These are phyloP conservation scores for Hiodon tergisus DNA, from an alignment of 2,113 vertebrate species.

Conservation along the genomic window DNA sequence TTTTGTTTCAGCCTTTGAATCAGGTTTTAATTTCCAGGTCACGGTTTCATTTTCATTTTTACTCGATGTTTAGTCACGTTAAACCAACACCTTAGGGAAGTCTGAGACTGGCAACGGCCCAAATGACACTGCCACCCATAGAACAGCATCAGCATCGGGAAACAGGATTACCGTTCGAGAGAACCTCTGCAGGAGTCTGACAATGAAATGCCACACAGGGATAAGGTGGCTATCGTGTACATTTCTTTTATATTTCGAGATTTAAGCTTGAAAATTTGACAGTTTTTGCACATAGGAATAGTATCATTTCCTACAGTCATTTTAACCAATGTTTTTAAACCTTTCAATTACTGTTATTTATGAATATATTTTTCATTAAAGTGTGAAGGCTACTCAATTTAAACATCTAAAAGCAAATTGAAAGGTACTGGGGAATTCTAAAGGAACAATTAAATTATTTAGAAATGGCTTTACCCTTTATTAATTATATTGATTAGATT, in stretches of 20 bases:
- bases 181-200: not conserved
- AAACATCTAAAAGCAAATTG: not conserved
- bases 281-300: slow-evolving; percentile 48
- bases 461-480: not conserved
- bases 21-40: slow-evolving; percentile 21
- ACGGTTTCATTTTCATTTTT: slow-evolving; percentile 8
- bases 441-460: not conserved
- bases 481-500: too few relatives aligned
- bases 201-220: slow-evolving; percentile 20
- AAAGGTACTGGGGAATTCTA: not conserved
- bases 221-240: slow-evolving; percentile 29
- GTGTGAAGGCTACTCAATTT: not conserved
- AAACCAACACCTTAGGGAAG: slow-evolving; percentile 18
- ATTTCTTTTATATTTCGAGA: slow-evolving; percentile 15
- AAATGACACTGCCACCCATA: not conserved
- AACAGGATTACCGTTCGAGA: too few relatives aligned
- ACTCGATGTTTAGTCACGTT: slow-evolving; percentile 1
- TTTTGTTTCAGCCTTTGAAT: slow-evolving; percentile 31
- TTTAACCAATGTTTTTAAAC: not conserved
- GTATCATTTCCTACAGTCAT: slow-evolving; percentile 22
- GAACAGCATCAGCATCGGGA: not conserved
- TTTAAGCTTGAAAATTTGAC: slow-evolving; percentile 40
- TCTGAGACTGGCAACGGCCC: slow-evolving; percentile 1
- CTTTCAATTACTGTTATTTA: not conserved
- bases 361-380: not conserved